Conservation (phyloP, 1,140 invertebrate species). For the Macrobrachium rosenbergii region DNA sequence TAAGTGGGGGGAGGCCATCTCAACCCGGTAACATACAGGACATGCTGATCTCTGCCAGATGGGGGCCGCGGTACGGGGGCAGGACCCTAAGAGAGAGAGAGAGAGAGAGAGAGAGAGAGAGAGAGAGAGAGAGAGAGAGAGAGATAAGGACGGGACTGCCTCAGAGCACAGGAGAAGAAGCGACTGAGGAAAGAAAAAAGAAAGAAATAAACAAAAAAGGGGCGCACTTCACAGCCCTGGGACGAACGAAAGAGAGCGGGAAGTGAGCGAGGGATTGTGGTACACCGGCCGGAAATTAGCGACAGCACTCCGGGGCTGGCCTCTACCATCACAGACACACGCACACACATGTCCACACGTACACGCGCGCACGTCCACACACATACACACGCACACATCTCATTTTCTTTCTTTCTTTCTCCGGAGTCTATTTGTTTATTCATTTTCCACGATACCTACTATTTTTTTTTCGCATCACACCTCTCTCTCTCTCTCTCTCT, state of each 20-base stretch:
- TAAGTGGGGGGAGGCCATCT: not conserved
- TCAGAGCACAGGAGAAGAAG: not conserved
- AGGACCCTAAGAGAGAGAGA: not conserved
- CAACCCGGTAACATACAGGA: not conserved
- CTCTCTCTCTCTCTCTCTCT: not conserved
- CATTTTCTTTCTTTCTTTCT: not conserved
- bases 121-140: constrained; percentile 4
- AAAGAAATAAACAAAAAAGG: not conserved
- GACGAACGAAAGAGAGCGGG: not conserved
- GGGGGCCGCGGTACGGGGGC: not conserved
- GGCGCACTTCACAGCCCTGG: not conserved
- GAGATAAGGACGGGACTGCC: not conserved
- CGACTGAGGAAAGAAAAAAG: not conserved
- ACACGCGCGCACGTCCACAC: not conserved
- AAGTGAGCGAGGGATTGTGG: not conserved
- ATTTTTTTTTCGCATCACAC: not conserved
- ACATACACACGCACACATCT: not conserved
- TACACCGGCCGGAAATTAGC: not conserved
- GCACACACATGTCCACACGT: not conserved
- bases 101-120: not conserved
- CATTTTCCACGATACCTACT: not conserved
- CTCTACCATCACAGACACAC: constrained; percentile 12
- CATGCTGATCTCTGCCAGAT: not conserved
- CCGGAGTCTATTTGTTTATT: not conserved
- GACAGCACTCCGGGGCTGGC: not conserved